Evolutionary conservation across 2,113 vertebrate species (phyloP).

Genomic region (Oriolus oriolus): DNA sequence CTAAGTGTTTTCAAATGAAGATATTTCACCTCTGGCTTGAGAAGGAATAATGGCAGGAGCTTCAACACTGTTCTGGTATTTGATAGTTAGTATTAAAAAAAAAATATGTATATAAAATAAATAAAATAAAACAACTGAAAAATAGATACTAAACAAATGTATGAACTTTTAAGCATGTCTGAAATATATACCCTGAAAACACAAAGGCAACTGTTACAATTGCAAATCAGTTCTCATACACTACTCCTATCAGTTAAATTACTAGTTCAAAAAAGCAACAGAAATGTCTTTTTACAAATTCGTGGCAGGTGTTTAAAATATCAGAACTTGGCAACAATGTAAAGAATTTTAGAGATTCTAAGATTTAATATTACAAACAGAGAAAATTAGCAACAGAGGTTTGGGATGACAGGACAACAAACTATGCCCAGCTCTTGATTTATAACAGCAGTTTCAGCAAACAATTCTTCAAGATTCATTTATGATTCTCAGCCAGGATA

Average conservation of each 20-base stretch:
- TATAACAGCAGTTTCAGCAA: neutral
- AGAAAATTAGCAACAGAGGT: neutral
- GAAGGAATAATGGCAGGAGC: neutral
- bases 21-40: neutral
- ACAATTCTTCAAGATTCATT: neutral
- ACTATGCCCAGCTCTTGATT: neutral
- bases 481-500: neutral
- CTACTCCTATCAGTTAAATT: neutral
- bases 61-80: neutral
- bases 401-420: neutral
- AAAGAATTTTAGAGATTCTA: neutral
- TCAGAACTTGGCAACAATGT: neutral
- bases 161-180: neutral
- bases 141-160: neutral
- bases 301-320: neutral
- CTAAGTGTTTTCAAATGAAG: neutral
- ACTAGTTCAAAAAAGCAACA: neutral
- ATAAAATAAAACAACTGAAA: neutral
- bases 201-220: neutral
- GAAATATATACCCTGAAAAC: neutral
- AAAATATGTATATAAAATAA: neutral
- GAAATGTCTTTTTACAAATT: neutral
- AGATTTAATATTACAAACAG: neutral
- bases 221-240: neutral
- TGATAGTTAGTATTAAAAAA: neutral